phyloP scores from a whole-genome alignment of 2,113 vertebrate species.

The Myotis lucifugus region DNA sequence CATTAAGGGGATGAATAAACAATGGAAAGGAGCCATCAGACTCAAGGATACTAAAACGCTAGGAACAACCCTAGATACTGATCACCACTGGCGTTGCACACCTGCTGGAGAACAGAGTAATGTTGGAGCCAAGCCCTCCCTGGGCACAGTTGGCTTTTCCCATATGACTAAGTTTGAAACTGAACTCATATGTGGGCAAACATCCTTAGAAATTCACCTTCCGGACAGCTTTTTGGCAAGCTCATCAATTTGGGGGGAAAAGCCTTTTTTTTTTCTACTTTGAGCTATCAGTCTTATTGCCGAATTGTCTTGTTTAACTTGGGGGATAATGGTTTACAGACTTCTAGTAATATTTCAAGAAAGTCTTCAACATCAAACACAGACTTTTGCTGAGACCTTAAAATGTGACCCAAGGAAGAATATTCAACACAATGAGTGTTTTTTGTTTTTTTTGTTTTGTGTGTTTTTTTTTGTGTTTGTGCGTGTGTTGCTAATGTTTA shows the following conservation, averaged over 20 bases:
- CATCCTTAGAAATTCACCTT: neutral
- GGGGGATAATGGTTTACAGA: neutral
- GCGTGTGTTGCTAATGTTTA: neutral
- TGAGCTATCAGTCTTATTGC: neutral
- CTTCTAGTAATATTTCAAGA: neutral
- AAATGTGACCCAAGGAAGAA: neutral
- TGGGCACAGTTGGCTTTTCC: neutral
- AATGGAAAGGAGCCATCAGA: neutral
- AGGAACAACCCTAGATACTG: neutral
- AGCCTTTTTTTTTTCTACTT: neutral
- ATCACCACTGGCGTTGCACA: neutral
- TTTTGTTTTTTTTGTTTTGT: too few relatives aligned
- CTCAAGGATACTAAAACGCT: neutral
- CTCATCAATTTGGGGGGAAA: neutral
- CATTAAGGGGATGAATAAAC: neutral
- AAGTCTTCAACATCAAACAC: neutral
- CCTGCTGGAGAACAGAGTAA: neutral
- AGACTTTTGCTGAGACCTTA: neutral
- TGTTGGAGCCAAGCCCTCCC: neutral
- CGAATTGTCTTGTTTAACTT: neutral
- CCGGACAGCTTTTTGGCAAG: neutral
- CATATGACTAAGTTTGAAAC: neutral
- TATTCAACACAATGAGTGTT: neutral
- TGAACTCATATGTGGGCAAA: neutral
- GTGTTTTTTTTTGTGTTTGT: too few relatives aligned